Evolutionary conservation across 2,888 invertebrate species (phyloP), one percentile per base, ranked within the genome.

Genomic region (Agriopis aurantiaria): DNA sequence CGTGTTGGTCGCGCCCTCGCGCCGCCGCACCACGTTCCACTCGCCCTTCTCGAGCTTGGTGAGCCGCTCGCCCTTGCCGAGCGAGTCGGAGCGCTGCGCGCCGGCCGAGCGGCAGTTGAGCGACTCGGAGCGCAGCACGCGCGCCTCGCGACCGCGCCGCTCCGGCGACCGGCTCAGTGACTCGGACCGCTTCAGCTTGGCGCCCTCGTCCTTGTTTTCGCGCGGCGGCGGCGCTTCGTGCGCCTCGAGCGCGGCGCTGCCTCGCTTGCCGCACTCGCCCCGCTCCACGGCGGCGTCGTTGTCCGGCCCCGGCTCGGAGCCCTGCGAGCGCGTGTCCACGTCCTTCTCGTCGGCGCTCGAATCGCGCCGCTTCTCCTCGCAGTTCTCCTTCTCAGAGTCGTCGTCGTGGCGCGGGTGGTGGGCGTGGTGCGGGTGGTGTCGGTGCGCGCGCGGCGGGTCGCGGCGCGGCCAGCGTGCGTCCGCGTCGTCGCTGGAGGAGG

Each of bases 1-100:
- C 85, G 91, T 91, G 61, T 92, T 89, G 78, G 92, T 90, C 63
- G 91, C 91, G 64, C 91, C 88, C 80, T 96, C 96, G 62, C 96
- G 95, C 59, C 96, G 92, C 81, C 96, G 96, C 84, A 95, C 96
- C 71, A 95, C 95, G 84, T 96, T 96, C 85, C 95, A 96, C 87
- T 97, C 96, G 53, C 96, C 96, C 88, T 96, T 96, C 85, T 96
- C 96, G 52, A 95, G 95, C 86, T 97, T 97, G 63, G 96, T 96
- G 68, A 81, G 82, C 61, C 85, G 85, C 80, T 86, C 86, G 74
- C 80, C 82, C 81, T 87, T 86, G 78, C 78, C 82, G 68, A 88
- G 87, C 75, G 90, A 88, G 67, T 83, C 83, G 33, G 78, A 75
- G 66, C 81, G 77, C 72, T 72, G 82, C 63, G 71, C 77, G 51